Base-by-base conservation (phyloP, 2,888 invertebrate genomes). In the Melipona bicolor region DNA sequence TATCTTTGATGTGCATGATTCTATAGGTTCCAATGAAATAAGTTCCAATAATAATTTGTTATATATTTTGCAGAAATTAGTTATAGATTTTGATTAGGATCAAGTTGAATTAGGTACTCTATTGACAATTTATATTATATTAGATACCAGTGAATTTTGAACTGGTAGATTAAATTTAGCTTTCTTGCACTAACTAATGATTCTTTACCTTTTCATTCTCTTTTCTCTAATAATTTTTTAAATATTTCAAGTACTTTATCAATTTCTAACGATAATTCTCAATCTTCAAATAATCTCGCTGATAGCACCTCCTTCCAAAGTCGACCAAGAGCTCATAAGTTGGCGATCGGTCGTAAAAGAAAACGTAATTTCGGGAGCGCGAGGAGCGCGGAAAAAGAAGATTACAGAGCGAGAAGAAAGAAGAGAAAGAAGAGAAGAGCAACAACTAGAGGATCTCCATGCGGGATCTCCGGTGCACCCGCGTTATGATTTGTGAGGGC, bases 401-500 rank as follows among this genome's bases (percentile, higher is more conserved):
- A 56, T 24, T 49, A 4, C 17, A 54, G 59, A 54, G 59, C 56
- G 52, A 59, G 56, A 77, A 43, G 27, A 56, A 67, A 32, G 61
- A 27, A 43, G 43, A 43, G 43, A 43, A 43, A 43, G 84, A 82
- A 76, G 80, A 80, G 80, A 80, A 77, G 69, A 77, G 68, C 77
- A 67, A 43, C 27, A 24, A 54, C 79, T 77, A 61, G 81, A 77
- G 87, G 90, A 92, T 92, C 91, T 90, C 89, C 84, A 88, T 85
- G 84, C 85, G 87, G 89, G 87, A 91, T 92, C 92, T 92, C 76
- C 84, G 76, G 77, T 85, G 86, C 87, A 85, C 85, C 88, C 89
- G 91, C 91, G 91, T 92, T 93, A 92, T 93, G 92, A 93, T 93
- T 93, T 93, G 93, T 92, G 89, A 85, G 88, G 90, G 91, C 89